These are phyloP conservation scores for Danio tinwini DNA, from an alignment of 2,797 vertebrate species.

Conservation along the genomic window DNA sequence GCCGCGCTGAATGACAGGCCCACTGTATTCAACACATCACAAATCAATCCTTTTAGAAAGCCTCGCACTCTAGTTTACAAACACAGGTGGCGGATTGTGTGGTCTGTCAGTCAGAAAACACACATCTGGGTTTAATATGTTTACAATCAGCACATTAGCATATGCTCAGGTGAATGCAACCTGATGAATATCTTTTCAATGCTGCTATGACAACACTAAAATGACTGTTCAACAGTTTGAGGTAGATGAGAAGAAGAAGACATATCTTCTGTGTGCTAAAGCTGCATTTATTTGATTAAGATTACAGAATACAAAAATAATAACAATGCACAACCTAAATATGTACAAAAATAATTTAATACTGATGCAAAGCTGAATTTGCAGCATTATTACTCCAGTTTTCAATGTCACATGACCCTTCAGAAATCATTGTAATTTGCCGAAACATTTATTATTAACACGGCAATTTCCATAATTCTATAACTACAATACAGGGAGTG, in stretches of 20 bases:
- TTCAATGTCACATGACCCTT: too few species aligned
- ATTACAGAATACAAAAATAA: too few species aligned
- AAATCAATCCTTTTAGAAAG: background rate
- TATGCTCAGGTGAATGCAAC: constrained; percentile 59
- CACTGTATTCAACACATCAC: background rate
- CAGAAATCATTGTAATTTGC: too few species aligned
- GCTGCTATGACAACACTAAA: background rate
- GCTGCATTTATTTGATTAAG: too few species aligned
- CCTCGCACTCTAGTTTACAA: background rate
- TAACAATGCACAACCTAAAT: too few species aligned
- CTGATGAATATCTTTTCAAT: constrained; percentile 61
- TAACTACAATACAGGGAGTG: too few species aligned
- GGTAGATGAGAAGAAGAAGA: background rate
- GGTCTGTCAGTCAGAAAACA: background rate
- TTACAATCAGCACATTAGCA: background rate
- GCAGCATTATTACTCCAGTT: too few species aligned
- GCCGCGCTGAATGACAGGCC: background rate
- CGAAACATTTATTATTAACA: too few species aligned
- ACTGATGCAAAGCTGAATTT: too few species aligned
- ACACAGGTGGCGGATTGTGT: constrained; percentile 6
- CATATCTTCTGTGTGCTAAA: too few species aligned
- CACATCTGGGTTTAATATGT: background rate
- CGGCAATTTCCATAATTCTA: too few species aligned
- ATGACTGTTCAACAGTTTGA: background rate
- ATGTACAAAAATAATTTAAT: too few species aligned